A percentile compares a stretch with the other conserved stretches of the same genome.
Evolutionary conservation across 2,888 invertebrate species (phyloP).

Genomic region (Eretmocerus hayati): DNA sequence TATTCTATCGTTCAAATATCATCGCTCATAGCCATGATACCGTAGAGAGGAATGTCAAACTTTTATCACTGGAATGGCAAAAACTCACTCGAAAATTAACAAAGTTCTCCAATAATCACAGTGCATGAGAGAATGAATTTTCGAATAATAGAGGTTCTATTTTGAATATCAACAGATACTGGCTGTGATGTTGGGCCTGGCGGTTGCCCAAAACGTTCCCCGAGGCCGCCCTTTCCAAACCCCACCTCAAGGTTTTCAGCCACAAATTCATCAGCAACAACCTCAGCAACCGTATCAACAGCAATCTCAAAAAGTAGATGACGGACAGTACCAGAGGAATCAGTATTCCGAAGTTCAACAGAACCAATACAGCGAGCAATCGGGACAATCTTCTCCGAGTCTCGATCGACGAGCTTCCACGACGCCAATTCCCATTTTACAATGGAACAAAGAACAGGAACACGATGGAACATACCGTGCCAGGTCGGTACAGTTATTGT

Average conservation of each 20-base stretch:
- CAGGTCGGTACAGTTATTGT: too few species aligned
- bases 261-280: slow-evolving; percentile 22
- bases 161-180: slow-evolving; percentile 30
- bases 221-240: slow-evolving; percentile 18
- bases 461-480: slow-evolving; percentile 79
- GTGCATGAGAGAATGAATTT: not conserved
- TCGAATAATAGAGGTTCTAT: too few species aligned
- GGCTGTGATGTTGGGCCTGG: slow-evolving; percentile 36
- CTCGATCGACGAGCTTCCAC: slow-evolving; percentile 47
- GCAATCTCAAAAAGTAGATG: slow-evolving; percentile 23
- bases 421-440: slow-evolving; percentile 74
- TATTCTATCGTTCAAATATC: too few species aligned
- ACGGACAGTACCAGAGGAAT: slow-evolving; percentile 24
- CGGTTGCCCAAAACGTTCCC: slow-evolving; percentile 32
- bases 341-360: slow-evolving; percentile 20
- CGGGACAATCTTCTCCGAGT: slow-evolving; percentile 1
- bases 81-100: too few species aligned
- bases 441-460: slow-evolving; percentile 75
- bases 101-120: too few species aligned
- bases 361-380: slow-evolving; percentile 17
- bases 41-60: not conserved
- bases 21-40: too few species aligned
- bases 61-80: not conserved
- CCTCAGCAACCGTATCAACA: slow-evolving; percentile 19
- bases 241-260: slow-evolving; percentile 9